These are phyloP conservation scores for Heliconius nattereri DNA, from an alignment of 1,140 invertebrate species.

Conservation along the genomic window DNA sequence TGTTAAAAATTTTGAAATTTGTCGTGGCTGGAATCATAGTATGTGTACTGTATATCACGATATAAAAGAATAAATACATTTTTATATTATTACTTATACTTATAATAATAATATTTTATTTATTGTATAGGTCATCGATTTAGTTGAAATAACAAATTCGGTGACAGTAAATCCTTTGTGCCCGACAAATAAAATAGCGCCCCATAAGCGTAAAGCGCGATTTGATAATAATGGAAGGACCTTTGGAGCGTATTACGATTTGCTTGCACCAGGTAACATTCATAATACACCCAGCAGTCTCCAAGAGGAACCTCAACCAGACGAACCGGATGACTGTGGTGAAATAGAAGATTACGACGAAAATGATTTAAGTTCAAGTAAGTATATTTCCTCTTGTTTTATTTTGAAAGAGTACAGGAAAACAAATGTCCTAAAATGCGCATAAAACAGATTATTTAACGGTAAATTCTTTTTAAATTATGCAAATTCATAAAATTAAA, in stretches of 20 bases:
- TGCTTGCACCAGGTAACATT: constrained; percentile 47
- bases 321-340: constrained; percentile 65
- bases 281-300: constrained; percentile 44
- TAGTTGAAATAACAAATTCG: constrained; percentile 46
- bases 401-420: not conserved
- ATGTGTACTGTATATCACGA: not conserved
- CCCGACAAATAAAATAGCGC: constrained; percentile 76
- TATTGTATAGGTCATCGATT: constrained; percentile 52
- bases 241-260: constrained; percentile 60
- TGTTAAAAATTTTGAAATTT: constrained; percentile 17
- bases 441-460: too few species aligned
- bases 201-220: constrained; percentile 49
- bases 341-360: constrained; percentile 75
- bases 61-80: not conserved
- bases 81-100: not conserved
- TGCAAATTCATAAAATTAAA: too few species aligned
- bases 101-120: not conserved
- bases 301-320: constrained; percentile 60
- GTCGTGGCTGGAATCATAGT: constrained; percentile 8
- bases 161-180: constrained; percentile 68
- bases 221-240: constrained; percentile 50
- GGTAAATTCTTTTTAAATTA: too few species aligned
- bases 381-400: constrained; percentile 33
- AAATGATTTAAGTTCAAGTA: constrained; percentile 69
- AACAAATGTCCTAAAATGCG: too few species aligned